phyloP scores from a whole-genome alignment of 1,140 invertebrate genomes.

The Formica exsecta region DNA sequence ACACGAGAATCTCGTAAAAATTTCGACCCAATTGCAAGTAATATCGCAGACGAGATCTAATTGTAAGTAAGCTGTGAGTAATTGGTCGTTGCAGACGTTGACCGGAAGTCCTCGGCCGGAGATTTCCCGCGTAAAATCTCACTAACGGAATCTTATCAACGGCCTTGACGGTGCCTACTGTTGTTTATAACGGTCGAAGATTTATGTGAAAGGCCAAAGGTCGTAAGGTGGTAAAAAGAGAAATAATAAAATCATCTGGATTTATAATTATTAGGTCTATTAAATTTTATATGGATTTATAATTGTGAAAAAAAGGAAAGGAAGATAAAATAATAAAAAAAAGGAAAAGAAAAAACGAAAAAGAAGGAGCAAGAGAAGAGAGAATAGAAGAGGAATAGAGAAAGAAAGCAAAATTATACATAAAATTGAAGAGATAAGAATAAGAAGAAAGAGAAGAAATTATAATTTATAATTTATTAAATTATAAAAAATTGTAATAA shows the following conservation, averaged over 20 bases:
- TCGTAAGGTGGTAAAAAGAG: background rate
- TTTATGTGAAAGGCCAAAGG: constrained; percentile 46
- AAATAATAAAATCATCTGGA: background rate
- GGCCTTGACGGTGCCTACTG: constrained; percentile 51
- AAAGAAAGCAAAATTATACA: background rate
- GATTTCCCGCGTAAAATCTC: constrained; percentile 39
- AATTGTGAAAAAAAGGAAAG: background rate
- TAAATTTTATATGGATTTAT: background rate
- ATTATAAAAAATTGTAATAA: background rate
- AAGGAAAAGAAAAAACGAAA: background rate
- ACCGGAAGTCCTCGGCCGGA: constrained; percentile 66
- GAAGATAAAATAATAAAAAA: background rate
- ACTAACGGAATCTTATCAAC: constrained; percentile 58
- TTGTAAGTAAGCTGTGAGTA: constrained; percentile 27
- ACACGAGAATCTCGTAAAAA: background rate
- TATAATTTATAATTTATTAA: background rate
- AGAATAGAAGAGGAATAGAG: background rate
- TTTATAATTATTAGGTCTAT: background rate
- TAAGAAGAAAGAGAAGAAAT: background rate
- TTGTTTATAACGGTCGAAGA: constrained; percentile 1
- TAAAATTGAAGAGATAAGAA: background rate
- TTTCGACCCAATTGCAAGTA: constrained; percentile 49
- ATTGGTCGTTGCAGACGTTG: constrained; percentile 50
- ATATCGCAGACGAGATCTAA: constrained; percentile 58
- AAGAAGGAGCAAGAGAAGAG: background rate